These are phyloP conservation scores for Eutolmus rufibarbis DNA, from an alignment of 2,888 invertebrate genomes.

Conservation along the genomic window DNA sequence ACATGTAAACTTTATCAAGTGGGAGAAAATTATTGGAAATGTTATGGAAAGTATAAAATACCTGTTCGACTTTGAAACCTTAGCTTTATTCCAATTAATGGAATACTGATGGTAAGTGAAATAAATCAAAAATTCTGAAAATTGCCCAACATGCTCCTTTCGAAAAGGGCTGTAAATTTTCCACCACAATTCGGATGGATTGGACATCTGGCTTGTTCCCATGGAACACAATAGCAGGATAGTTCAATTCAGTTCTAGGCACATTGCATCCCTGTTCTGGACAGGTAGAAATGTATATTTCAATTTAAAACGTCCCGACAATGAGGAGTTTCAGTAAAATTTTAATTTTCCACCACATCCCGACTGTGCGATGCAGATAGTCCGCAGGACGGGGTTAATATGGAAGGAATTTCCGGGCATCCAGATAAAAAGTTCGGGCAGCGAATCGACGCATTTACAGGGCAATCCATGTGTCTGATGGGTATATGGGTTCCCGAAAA, in stretches of 20 bases:
- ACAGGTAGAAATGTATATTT: background rate
- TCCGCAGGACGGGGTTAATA: background rate
- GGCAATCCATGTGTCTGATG: background rate
- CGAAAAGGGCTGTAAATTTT: background rate
- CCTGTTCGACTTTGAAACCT: background rate
- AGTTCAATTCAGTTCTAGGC: background rate
- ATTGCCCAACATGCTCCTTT: background rate
- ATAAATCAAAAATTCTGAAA: background rate
- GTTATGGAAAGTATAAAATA: background rate
- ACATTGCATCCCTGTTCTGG: background rate
- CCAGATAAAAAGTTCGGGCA: background rate
- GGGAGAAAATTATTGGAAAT: background rate
- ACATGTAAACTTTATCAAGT: background rate
- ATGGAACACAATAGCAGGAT: background rate
- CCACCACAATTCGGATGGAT: background rate
- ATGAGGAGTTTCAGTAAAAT: background rate
- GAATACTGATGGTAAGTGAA: background rate
- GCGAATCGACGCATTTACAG: background rate
- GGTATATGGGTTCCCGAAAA: background rate
- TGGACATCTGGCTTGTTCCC: background rate
- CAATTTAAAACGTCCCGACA: background rate
- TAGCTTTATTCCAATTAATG: background rate
- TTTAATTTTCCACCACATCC: background rate
- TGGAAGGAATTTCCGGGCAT: background rate
- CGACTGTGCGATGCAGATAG: background rate